Evolutionary conservation across 2,888 invertebrate species (phyloP).

Genomic region (Marasmarcha lunaedactyla): DNA sequence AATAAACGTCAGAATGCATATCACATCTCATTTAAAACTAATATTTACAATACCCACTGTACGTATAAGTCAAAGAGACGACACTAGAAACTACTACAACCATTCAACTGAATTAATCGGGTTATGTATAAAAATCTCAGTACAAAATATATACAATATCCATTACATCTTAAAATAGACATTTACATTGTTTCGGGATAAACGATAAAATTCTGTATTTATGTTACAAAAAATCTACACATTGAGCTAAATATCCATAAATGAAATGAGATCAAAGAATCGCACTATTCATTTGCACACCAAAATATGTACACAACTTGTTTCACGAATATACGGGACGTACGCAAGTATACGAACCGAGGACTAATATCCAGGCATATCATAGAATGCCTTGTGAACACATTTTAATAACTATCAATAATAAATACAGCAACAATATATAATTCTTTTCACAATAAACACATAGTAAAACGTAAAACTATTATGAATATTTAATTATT

Average conservation of each 20-base stretch:
- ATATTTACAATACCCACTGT: constrained; percentile 43
- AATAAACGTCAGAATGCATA: constrained; percentile 58
- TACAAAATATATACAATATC: constrained; percentile 59
- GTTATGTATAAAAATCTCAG: constrained; percentile 58
- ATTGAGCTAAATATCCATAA: constrained; percentile 63
- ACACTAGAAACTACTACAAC: constrained; percentile 49
- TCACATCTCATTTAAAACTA: constrained; percentile 49
- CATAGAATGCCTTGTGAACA: constrained; percentile 42
- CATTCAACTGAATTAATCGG: constrained; percentile 42
- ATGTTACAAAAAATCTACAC: constrained; percentile 47
- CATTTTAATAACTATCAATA: constrained; percentile 30
- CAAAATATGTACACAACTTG: constrained; percentile 17
- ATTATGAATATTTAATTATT: constrained; percentile 1
- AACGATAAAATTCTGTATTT: constrained; percentile 28
- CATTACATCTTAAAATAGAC: constrained; percentile 51
- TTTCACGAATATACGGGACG: constrained; percentile 28
- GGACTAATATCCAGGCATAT: constrained; percentile 31
- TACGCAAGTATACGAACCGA: constrained; percentile 19
- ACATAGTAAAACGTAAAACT: constrained; percentile 1
- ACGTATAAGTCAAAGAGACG: constrained; percentile 30
- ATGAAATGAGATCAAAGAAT: constrained; percentile 65
- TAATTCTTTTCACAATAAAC: neutral
- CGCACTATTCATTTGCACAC: constrained; percentile 30
- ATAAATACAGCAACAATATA: constrained; percentile 17
- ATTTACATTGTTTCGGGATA: constrained; percentile 45